Base-by-base conservation (phyloP, 2,113 vertebrate genomes). In the Phoxinus phoxinus region DNA sequence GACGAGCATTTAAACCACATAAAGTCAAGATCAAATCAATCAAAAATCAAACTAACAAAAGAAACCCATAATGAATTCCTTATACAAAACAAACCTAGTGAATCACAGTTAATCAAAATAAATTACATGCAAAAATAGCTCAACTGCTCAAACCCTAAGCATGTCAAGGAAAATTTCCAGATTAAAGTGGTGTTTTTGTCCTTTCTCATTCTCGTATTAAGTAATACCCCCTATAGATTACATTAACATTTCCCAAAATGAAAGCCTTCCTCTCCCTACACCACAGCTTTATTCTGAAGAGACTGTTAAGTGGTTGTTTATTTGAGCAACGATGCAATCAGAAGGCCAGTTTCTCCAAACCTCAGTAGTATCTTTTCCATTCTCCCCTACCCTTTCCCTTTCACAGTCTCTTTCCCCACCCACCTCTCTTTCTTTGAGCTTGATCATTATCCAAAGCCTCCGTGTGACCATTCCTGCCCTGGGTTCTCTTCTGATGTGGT, bases 241-340 rank as follows among this genome's bases (percentile, higher is more conserved):
- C 15, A 48, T 71, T 48, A 74, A n/a, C 71, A 74, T 74, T 74
- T 74, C n/a, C 12, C 6, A 46, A 74, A 44, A 46, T n/a, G n/a
- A 74, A 74, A 27, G 41, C 13, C 41, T 46, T 67, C 87, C 87
- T 91, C 92, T 91, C 89, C 90, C 90, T 92, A 76, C 91, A 91
- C 87, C 81, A n/a, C 91, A 91, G 90, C 90, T 92, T 92, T 90
- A 86, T 86, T 90, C 90, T 86, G 84, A 90, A 88, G 88, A 91
- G 91, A 89, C 90, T 86, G 87, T 85, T 86, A 88, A 92, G 86
- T 85, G 84, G 81, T 89, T 93, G 93, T 93, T 94, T 93, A 93
- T 94, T 94, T 93, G 89, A 89, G 89, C 89, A 94, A 91, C 89
- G 90, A 91, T 90, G 90, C 91, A 93, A 93, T 93, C 92, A 91